Evolutionary conservation across 2,888 invertebrate species (phyloP).

Genomic region (Agapostemon virescens): DNA sequence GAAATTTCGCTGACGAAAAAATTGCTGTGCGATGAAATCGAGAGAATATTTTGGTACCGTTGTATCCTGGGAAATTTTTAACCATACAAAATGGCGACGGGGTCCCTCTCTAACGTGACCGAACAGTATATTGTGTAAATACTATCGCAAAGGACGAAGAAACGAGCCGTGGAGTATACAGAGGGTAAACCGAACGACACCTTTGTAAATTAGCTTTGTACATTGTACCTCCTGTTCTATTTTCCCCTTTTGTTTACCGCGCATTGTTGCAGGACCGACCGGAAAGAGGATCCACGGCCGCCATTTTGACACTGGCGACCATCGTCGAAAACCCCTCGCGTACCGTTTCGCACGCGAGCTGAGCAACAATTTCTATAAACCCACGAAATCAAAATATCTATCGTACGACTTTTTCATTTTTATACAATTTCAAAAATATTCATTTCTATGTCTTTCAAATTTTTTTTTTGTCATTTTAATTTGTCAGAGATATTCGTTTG

Average conservation of each 20-base stretch:
- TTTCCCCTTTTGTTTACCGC: conserved; percentile 23
- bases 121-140: conserved; percentile 53
- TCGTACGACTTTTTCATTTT: too few relatives aligned
- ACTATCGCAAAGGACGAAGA: conserved; percentile 40
- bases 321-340: neutral
- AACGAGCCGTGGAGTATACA: conserved; percentile 49
- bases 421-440: neutral
- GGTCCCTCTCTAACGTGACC: neutral
- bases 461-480: neutral
- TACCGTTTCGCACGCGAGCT: conserved; percentile 29
- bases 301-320: neutral
- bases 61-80: neutral
- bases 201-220: conserved; percentile 68
- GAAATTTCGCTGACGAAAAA: neutral
- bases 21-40: neutral
- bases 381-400: neutral
- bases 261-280: conserved; percentile 30
- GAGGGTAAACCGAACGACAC: conserved; percentile 61
- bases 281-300: conserved; percentile 4
- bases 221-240: conserved; percentile 36
- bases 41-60: neutral
- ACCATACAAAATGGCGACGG: neutral
- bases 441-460: neutral
- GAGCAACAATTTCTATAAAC: neutral
- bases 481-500: neutral